A percentile compares a stretch with the other conserved stretches of the same genome.
These are phyloP conservation scores for Drosophila punjabiensis DNA, from an alignment of 1,140 invertebrate species.

Conservation along the genomic window DNA sequence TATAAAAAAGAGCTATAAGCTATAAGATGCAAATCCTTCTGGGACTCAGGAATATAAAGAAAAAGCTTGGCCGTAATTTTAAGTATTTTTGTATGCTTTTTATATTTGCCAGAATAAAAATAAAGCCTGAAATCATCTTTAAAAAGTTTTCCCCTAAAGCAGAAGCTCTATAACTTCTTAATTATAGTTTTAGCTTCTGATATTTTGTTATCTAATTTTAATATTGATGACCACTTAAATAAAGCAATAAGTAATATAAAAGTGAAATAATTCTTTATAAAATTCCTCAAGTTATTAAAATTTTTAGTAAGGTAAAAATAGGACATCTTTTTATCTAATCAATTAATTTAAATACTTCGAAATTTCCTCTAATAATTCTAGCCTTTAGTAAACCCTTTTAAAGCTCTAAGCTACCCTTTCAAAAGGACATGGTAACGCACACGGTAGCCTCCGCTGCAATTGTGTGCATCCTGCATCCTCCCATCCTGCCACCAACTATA, in stretches of 20 bases:
- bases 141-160: not conserved
- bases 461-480: constrained; percentile 18
- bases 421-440: constrained; percentile 2
- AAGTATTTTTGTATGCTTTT: not conserved
- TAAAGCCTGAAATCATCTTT: not conserved
- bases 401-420: not conserved
- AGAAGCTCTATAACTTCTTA: not conserved
- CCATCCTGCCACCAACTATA: constrained; percentile 9
- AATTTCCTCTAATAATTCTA: not conserved
- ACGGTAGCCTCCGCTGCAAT: constrained; percentile 11
- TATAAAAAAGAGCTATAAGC: not conserved
- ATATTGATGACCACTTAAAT: too few species aligned
- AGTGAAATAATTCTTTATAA: too few species aligned
- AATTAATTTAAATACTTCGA: too few species aligned
- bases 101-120: not conserved
- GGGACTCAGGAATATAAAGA: too few species aligned
- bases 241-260: too few species aligned
- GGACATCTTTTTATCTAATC: too few species aligned
- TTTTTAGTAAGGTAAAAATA: too few species aligned
- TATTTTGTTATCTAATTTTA: too few species aligned
- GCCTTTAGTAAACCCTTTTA: not conserved
- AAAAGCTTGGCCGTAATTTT: not conserved
- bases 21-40: too few species aligned
- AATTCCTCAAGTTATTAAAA: too few species aligned
- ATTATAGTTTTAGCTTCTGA: not conserved